Evolutionary conservation across 1,140 invertebrate species (phyloP).

Genomic region (Aphaenogaster ashmeadi): DNA sequence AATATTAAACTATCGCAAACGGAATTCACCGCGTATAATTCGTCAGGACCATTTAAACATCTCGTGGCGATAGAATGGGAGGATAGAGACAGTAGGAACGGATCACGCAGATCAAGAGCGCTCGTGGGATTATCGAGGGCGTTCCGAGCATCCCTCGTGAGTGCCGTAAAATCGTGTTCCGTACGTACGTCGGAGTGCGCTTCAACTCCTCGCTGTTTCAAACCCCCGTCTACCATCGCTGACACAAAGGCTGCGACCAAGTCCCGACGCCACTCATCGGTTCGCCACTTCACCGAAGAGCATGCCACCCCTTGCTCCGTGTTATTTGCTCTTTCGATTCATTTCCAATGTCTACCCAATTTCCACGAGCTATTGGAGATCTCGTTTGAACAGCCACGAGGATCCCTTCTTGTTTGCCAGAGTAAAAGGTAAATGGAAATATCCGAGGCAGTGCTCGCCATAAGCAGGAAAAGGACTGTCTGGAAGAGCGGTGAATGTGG

Average conservation of each 20-base stretch:
- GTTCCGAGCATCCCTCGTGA: conserved; percentile 63
- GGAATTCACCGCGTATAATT: conserved; percentile 17
- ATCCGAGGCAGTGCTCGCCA: conserved; percentile 46
- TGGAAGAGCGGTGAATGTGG: background rate
- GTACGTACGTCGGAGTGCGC: conserved; percentile 64
- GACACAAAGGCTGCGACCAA: conserved; percentile 65
- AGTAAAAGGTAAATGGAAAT: conserved; percentile 76
- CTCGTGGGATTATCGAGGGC: conserved; percentile 62
- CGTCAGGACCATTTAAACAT: conserved; percentile 20
- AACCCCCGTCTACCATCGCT: conserved; percentile 4
- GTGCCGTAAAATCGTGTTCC: conserved; percentile 72
- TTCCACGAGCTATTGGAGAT: conserved; percentile 75
- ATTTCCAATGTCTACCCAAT: conserved; percentile 82
- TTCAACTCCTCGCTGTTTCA: conserved; percentile 60
- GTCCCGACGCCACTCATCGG: conserved; percentile 41
- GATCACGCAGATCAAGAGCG: conserved; percentile 68
- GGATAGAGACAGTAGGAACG: conserved; percentile 51
- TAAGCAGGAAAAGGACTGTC: background rate
- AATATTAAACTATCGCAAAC: background rate
- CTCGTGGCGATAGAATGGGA: conserved; percentile 7
- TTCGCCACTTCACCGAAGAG: conserved; percentile 5
- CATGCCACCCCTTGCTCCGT: conserved; percentile 19
- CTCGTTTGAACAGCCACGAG: conserved; percentile 69
- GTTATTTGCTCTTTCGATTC: conserved; percentile 82
- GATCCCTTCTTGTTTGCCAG: conserved; percentile 71